phyloP scores from a whole-genome alignment of 1,140 invertebrate species.

The Drosophila suzukii region DNA sequence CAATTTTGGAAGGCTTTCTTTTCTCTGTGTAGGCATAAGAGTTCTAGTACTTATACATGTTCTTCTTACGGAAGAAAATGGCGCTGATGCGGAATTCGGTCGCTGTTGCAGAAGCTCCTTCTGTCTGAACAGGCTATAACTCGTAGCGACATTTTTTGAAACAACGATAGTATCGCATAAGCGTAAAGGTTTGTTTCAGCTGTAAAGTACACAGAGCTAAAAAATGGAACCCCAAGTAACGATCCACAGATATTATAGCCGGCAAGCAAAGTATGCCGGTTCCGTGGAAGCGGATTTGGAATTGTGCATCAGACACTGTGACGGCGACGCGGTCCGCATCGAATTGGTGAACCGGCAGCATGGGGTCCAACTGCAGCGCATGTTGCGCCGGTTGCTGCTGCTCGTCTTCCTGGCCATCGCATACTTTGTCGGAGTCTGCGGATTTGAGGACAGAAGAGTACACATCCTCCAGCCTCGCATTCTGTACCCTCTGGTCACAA shows the following conservation, averaged over 20 bases:
- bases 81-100: no score
- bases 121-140: no score
- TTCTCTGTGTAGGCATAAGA: no score
- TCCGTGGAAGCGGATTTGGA: slow-evolving; percentile 45
- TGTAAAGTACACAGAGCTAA: background rate
- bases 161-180: no score
- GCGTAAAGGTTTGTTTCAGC: no score
- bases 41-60: no score
- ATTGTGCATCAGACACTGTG: slow-evolving; percentile 49
- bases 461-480: slow-evolving; percentile 40
- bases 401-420: slow-evolving; percentile 20
- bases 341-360: slow-evolving; percentile 57
- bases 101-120: no score
- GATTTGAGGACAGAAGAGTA: background rate
- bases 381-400: slow-evolving; percentile 45
- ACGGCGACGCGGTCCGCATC: slow-evolving; percentile 61
- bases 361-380: slow-evolving; percentile 32
- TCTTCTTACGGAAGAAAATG: no score
- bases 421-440: slow-evolving; percentile 37
- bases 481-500: slow-evolving; percentile 33
- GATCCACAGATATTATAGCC: slow-evolving; percentile 57
- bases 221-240: slow-evolving; percentile 21
- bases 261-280: slow-evolving; percentile 59
- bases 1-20: no score
- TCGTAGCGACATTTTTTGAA: no score